Conservation (phyloP, 2,888 invertebrate genomes). For the Synergus umbraculus region DNA sequence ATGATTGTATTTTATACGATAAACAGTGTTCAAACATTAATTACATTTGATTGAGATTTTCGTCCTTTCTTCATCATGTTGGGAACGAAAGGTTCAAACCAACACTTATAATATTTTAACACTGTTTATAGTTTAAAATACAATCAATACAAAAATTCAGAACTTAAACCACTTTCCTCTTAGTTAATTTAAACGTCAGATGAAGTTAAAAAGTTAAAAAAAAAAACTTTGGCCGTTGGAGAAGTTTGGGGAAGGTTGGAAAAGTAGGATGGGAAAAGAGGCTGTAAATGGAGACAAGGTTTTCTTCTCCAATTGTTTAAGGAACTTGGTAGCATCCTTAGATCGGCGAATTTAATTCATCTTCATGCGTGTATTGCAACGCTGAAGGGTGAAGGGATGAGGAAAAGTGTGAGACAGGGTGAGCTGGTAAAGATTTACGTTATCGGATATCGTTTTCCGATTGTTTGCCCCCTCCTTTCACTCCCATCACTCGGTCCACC, state of each 20-base stretch:
- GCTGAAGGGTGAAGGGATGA: not conserved
- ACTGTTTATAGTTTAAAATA: no score
- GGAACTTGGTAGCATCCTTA: not conserved
- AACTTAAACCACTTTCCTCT: not conserved
- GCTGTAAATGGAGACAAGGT: no score
- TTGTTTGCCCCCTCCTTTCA: constrained; percentile 52
- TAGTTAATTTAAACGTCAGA: not conserved
- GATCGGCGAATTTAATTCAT: constrained; percentile 1
- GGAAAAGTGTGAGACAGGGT: not conserved
- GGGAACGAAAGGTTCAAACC: no score
- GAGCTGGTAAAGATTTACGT: constrained; percentile 57
- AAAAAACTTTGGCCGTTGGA: no score
- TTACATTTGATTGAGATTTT: no score
- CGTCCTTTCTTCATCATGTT: no score
- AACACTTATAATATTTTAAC: no score
- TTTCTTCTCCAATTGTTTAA: not conserved
- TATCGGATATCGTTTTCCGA: constrained; percentile 73
- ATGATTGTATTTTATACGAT: no score
- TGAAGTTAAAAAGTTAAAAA: not conserved
- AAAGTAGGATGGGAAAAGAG: no score
- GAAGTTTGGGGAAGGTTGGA: no score
- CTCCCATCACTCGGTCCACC: not conserved
- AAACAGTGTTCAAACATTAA: no score
- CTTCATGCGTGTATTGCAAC: not conserved
- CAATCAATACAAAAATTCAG: no score